Evolutionary conservation across 2,113 vertebrate species (phyloP), one percentile per base, ranked within the genome.

Genomic region (Callospermophilus lateralis): DNA sequence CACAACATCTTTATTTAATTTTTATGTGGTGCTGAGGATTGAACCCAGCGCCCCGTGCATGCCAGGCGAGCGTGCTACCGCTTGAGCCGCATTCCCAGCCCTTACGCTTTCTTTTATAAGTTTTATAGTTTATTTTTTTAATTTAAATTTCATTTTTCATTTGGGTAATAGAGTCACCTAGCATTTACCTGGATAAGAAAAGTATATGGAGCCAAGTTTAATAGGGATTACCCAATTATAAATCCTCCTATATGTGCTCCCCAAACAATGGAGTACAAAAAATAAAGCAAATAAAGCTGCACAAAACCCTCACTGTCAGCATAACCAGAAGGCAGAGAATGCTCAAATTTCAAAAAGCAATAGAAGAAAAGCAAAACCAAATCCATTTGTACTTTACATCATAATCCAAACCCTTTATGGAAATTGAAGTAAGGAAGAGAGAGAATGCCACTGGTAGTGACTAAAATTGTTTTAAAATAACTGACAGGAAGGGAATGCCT

Each of bases 61-160:
- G 45, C 45, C 45, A 45, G 45, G 45, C 1, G 0, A 45, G 45
- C 8, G 8, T 0, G 45, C 45, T 45, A 45, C 45, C 45, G 8
- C 45, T 45, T 45, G 45, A 45, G 45, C 45, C 45, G 9, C 45
- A 45, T 45, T 7, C 45, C 45, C 45, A 45, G 45, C 45, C 45
- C n/a, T 84, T 77, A 7, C 34, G 42, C 20, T 34, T 74, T 67
- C 28, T 72, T 81, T 85, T 34, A 39, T 76, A 77, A 53, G 42
- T 61, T 68, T 80, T 55, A 81, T 84, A 24, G 61, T 39, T 53
- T 73, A 8, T 39, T 53, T 73, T 51, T 73, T 88, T 45, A 8
- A 39, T 84, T 70, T 61, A 45, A 55, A 80, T 67, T 39, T 81
- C 81, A 55, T 83, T 96, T 96, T 93, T 0, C n/a, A 84, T 88